These are phyloP conservation scores for Campoletis sonorensis DNA, from an alignment of 1,140 invertebrate species.

Conservation along the genomic window DNA sequence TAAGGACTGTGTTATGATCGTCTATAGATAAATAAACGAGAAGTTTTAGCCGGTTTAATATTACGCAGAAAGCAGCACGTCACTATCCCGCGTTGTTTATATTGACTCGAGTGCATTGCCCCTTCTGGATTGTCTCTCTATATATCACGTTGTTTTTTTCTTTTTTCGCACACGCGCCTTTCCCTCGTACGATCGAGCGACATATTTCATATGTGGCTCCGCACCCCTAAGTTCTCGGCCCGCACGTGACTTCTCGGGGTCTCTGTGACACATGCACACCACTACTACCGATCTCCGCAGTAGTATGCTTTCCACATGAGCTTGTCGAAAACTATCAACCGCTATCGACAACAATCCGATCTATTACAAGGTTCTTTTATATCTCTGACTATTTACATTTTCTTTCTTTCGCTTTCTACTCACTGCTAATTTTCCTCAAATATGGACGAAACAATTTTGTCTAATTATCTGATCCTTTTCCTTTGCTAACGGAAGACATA, in stretches of 20 bases:
- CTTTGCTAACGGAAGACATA: too few relatives aligned
- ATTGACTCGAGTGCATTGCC: background rate
- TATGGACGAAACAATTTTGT: too few relatives aligned
- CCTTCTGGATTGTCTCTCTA: background rate
- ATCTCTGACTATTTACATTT: background rate
- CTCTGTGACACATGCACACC: background rate
- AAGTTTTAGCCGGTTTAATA: too few relatives aligned
- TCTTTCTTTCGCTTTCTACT: background rate
- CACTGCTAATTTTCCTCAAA: too few relatives aligned
- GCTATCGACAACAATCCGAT: background rate
- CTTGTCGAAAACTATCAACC: background rate
- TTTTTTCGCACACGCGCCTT: slow-evolving; percentile 7
- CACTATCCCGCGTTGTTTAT: slow-evolving; percentile 4
- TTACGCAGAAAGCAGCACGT: background rate
- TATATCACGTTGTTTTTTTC: background rate
- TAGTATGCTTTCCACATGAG: background rate
- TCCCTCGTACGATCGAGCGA: background rate
- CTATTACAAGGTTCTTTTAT: too few relatives aligned
- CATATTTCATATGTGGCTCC: slow-evolving; percentile 3
- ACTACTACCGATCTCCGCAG: background rate
- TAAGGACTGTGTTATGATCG: too few relatives aligned
- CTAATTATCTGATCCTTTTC: too few relatives aligned
- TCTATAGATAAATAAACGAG: too few relatives aligned
- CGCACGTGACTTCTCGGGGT: slow-evolving; percentile 15
- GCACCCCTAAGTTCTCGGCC: slow-evolving; percentile 6